Evolutionary conservation across 2,797 vertebrate species (phyloP), one percentile per base, ranked within the genome.

Genomic region (Sebastes vulpes): DNA sequence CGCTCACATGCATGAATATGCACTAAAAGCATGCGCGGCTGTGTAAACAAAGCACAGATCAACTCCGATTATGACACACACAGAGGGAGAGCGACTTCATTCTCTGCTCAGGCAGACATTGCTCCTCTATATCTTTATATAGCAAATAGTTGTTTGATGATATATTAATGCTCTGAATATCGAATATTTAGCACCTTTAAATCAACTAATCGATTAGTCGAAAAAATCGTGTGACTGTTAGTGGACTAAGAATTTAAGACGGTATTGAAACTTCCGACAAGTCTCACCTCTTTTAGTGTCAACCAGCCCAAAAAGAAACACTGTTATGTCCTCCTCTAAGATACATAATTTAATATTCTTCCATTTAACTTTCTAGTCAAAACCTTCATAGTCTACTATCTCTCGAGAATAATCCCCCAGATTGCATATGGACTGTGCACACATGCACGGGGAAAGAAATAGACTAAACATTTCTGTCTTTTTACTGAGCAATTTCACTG

Each of bases 291-390:
- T 35, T 58, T 73, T 5, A 75, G 38, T 16, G 48, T 61, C 31
- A 77, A 64, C 14, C n/a, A n/a, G 26, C 56, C 68, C 8, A 50
- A 50, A 58, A 73, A 65, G 4, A 72, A 64, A 54, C 9, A 60
- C 46, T 35, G 21, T 35, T 28, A 35, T 18, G 29, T 32, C 10
- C 8, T 72, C 65, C 42, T 48, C n/a, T 38, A 25, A 76, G 7
- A 31, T 90, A 31, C 83, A 87, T 77, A 26, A 87, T 84, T 84
- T 29, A 84, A 73, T 29, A 14, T 42, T 75, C 25, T 65, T 80
- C 77, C 77, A 50, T 82, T 72, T 73, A 59, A 72, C 53, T 67
- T 82, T 61, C 61, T 46, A 61, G 29, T 64, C 38, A 2, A 38
- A 75, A 59, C 9, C 32, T 77, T 68, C 14, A 21, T 65, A 60